Percentiles rank a stretch among this genome's conserved stretches.
These are phyloP conservation scores for Schizaphis graminum DNA, from an alignment of 2,888 invertebrate genomes.

Conservation along the genomic window DNA sequence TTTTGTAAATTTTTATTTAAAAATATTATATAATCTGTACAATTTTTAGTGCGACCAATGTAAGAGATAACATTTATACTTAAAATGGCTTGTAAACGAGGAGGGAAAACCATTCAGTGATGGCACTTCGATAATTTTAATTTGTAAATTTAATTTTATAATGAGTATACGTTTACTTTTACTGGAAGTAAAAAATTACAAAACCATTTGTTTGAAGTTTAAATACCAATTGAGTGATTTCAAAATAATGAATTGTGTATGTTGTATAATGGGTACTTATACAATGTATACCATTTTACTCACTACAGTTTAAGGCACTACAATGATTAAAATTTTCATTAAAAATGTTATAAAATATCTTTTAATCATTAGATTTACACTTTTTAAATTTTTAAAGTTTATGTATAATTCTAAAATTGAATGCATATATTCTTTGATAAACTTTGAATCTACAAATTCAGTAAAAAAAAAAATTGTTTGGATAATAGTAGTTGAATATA, in stretches of 20 bases:
- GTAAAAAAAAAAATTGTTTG: too few relatives aligned
- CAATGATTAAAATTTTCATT: background rate
- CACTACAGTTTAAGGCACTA: background rate
- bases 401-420: background rate
- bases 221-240: background rate
- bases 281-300: background rate
- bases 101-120: too few relatives aligned
- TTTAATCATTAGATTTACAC: background rate
- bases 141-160: background rate
- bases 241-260: background rate
- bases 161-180: background rate
- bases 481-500: too few relatives aligned
- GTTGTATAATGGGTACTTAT: too few relatives aligned
- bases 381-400: background rate
- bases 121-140: too few relatives aligned
- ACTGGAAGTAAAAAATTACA: background rate
- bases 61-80: too few relatives aligned
- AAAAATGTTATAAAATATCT: background rate
- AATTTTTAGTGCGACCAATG: too few relatives aligned
- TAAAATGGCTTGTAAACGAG: too few relatives aligned
- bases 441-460: too few relatives aligned
- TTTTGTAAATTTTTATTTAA: too few relatives aligned
- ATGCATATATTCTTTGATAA: background rate
- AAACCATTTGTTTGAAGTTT: background rate
- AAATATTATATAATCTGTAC: too few relatives aligned